Conservation (phyloP, 2,888 invertebrate species). For the Invenusta paracnida region DNA sequence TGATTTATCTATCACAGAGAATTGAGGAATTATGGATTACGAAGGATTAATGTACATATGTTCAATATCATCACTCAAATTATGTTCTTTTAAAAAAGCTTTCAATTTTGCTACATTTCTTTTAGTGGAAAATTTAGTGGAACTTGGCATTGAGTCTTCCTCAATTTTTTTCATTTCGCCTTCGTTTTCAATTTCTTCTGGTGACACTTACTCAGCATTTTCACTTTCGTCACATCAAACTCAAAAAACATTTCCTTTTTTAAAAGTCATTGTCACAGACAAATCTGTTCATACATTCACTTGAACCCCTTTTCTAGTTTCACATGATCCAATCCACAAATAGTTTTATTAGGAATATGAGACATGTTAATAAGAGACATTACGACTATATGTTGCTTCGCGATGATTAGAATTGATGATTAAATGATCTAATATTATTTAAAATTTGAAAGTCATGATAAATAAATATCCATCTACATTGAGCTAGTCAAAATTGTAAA, state of each 20-base stretch:
- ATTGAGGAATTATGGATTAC: neutral
- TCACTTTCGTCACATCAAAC: neutral
- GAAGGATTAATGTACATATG: neutral
- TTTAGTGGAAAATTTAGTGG: neutral
- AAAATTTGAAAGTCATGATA: neutral
- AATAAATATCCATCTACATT: neutral
- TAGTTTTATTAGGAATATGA: neutral
- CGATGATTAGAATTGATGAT: neutral
- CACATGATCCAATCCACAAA: neutral
- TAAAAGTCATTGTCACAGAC: neutral
- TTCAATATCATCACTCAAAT: neutral
- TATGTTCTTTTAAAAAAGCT: neutral
- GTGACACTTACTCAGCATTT: neutral
- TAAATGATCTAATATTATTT: neutral
- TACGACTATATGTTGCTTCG: neutral
- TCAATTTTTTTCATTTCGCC: neutral
- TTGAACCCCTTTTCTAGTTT: neutral
- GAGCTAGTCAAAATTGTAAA: too few species aligned
- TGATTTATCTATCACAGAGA: neutral
- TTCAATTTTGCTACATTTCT: neutral
- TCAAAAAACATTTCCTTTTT: neutral
- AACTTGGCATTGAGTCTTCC: neutral
- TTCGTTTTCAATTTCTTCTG: neutral
- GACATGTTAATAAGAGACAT: neutral
- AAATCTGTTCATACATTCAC: neutral